These are phyloP conservation scores for Dryobates pubescens DNA, from an alignment of 2,797 vertebrate genomes.

Conservation along the genomic window DNA sequence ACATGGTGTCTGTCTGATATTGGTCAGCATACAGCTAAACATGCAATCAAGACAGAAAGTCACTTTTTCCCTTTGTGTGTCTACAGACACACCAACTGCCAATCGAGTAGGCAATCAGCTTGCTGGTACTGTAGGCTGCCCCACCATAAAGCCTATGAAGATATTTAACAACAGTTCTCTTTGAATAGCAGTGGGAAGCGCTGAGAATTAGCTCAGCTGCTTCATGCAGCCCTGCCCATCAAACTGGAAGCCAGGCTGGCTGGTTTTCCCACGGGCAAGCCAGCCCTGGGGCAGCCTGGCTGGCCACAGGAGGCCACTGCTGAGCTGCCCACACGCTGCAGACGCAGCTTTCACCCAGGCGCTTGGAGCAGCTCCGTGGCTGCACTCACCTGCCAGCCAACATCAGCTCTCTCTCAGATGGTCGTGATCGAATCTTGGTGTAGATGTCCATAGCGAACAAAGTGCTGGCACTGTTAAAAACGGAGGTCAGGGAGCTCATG, in stretches of 20 bases:
- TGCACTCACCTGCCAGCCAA: constrained; percentile 87
- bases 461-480: constrained; percentile 96
- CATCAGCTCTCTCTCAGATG: constrained; percentile 91
- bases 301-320: constrained; percentile 21
- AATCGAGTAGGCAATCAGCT: neutral
- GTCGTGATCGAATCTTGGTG: constrained; percentile 81
- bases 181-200: neutral
- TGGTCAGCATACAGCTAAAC: neutral
- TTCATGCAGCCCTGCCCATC: fast-evolving
- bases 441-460: constrained; percentile 98
- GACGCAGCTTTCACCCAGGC: neutral
- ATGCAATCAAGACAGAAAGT: neutral
- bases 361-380: fast-evolving
- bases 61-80: neutral
- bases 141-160: neutral
- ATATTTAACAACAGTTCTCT: neutral
- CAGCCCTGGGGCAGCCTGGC: fast-evolving
- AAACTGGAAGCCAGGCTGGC: fast-evolving
- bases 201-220: neutral
- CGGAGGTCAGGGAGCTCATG: constrained; percentile 96
- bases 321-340: fast-evolving
- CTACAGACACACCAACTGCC: neutral
- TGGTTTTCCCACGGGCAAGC: fast-evolving
- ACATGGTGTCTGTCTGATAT: neutral
- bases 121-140: neutral